These are phyloP conservation scores for Thalassoma bifasciatum DNA, from an alignment of 2,113 vertebrate species.

Conservation along the genomic window DNA sequence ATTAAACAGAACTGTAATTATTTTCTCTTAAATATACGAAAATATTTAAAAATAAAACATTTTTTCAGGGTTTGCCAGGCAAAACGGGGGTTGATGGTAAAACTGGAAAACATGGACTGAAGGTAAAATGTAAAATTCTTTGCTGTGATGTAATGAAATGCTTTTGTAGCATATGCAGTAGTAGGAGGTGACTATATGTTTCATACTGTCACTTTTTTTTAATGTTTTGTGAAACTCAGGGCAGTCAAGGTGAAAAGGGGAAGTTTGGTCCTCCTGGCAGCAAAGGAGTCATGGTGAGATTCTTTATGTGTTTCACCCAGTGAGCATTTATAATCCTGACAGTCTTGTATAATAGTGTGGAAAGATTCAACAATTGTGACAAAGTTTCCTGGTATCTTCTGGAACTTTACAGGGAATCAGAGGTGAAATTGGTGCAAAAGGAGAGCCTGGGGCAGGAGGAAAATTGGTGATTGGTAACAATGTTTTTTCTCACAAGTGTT, in stretches of 20 bases:
- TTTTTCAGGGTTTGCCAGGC: constrained; percentile 76
- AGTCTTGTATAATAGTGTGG: constrained; percentile 19
- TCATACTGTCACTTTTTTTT: background rate
- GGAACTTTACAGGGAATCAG: constrained; percentile 66
- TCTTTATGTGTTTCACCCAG: constrained; percentile 23
- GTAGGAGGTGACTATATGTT: background rate
- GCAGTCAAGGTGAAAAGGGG: constrained; percentile 69
- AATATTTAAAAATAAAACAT: background rate
- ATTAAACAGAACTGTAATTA: no score
- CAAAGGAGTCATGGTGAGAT: constrained; percentile 66
- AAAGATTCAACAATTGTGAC: constrained; percentile 8
- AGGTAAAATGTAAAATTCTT: constrained; percentile 63
- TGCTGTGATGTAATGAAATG: background rate
- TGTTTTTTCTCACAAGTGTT: background rate
- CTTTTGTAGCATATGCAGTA: background rate
- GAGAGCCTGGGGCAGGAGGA: constrained; percentile 65
- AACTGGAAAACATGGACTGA: constrained; percentile 72
- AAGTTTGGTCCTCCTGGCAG: constrained; percentile 57
- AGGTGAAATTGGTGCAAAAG: constrained; percentile 71
- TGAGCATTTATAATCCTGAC: background rate
- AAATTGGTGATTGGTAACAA: constrained; percentile 56
- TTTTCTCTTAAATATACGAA: no score
- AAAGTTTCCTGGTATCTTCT: constrained; percentile 12
- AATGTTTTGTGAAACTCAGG: constrained; percentile 65
- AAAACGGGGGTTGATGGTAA: constrained; percentile 68